Evolutionary conservation across 2,888 invertebrate species (phyloP), one percentile per base, ranked within the genome.

Genomic region (Microchrysa polita): DNA sequence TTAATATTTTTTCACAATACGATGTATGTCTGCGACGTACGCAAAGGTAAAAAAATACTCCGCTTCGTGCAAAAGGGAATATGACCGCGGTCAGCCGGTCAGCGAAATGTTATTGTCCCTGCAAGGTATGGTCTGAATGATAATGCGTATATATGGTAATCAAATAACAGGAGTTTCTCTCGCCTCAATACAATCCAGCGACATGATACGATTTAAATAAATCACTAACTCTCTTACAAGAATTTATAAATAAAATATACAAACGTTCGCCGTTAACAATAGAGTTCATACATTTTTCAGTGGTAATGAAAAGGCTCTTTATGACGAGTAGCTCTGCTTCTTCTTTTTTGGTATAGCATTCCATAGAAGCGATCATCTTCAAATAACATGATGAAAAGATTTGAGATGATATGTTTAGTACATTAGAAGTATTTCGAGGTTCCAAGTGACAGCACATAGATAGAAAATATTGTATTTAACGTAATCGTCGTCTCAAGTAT

Each of bases 211-310:
- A 59, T 75, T 75, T 73, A 75, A 75, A 75, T 75, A 73, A 73
- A 75, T 75, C 73, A 73, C 72, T 72, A 72, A 72, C 75, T 75
- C 73, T 73, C 75, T 75, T 73, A 34, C 27, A 57, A 61, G 73
- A 73, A 73, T 75, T 74, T 73, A 72, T 75, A 74, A 72, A 63
- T 74, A 71, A 72, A 74, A 74, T 63, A 74, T 72, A 2, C 63
- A 74, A 71, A 71, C 69, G 71, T 55, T 61, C 53, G 69, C 72
- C 63, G 44, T 63, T 57, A 65, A 74, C 72, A 74, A 74, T 40
- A 34, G 69, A 40, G 34, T 34, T 61, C 53, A 52, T 48, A 40
- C 74, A 74, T 67, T 74, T 23, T 67, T 72, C 72, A 72, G 67
- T 72, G 65, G 65, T 60, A 74, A 72, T 74, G 74, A 67, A 61